These are phyloP conservation scores for Nicator chloris DNA, from an alignment of 2,113 vertebrate genomes.

Conservation along the genomic window DNA sequence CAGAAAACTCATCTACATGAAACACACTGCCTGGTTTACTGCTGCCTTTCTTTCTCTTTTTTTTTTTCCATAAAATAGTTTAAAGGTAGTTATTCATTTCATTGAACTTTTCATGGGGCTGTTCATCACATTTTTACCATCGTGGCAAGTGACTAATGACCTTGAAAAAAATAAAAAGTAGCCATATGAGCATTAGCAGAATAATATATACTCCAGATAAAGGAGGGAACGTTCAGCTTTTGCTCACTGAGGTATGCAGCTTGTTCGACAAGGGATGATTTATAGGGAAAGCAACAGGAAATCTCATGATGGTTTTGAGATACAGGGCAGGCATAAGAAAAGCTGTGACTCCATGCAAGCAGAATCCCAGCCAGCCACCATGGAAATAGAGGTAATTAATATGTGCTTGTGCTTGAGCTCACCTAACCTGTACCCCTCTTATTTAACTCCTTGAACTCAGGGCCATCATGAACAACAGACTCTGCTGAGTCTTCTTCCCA, in stretches of 20 bases:
- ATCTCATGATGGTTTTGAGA: background rate
- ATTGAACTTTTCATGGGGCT: conserved; percentile 40
- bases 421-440: background rate
- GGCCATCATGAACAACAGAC: background rate
- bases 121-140: conserved; percentile 46
- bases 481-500: background rate
- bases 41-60: background rate
- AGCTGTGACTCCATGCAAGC: background rate
- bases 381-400: background rate
- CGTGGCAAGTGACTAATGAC: conserved; percentile 39
- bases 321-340: background rate
- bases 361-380: background rate
- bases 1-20: background rate
- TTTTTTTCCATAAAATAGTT: background rate
- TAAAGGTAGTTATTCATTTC: conserved; percentile 55
- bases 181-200: conserved; percentile 18
- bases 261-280: conserved; percentile 8
- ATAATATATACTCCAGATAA: conserved; percentile 40
- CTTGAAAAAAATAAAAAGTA: conserved; percentile 38
- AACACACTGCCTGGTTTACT: background rate
- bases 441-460: background rate
- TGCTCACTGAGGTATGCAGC: conserved; percentile 25
- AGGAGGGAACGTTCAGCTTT: conserved; percentile 23
- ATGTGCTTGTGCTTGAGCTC: background rate
- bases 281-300: conserved; percentile 28